These are phyloP conservation scores for Hyposoter dolosus DNA, from an alignment of 2,888 invertebrate genomes.

Conservation along the genomic window DNA sequence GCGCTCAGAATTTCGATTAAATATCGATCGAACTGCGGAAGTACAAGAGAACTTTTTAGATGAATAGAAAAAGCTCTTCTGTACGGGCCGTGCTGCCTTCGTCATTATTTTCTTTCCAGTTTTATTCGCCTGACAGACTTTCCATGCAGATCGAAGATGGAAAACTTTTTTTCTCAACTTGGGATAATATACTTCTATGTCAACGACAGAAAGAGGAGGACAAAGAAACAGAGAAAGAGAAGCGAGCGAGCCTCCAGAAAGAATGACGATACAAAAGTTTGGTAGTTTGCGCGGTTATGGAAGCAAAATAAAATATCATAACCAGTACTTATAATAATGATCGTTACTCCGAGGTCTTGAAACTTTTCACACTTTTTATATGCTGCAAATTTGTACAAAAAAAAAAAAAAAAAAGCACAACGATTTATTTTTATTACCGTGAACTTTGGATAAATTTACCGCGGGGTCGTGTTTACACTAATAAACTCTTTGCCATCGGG, in stretches of 20 bases:
- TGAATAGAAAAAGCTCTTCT: conserved; percentile 30
- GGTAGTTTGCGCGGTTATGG: conserved; percentile 16
- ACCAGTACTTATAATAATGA: conserved; percentile 17
- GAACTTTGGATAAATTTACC: background rate
- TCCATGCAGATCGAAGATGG: conserved; percentile 40
- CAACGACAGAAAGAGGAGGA: conserved; percentile 23
- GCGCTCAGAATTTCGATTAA: conserved; percentile 41
- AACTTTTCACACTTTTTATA: background rate
- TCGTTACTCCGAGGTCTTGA: conserved; percentile 9
- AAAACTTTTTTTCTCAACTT: conserved; percentile 51
- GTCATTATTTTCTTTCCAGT: conserved; percentile 50
- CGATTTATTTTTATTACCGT: background rate
- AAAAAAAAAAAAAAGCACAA: background rate
- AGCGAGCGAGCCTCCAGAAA: background rate
- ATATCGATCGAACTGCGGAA: conserved; percentile 38
- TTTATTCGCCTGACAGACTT: conserved; percentile 45
- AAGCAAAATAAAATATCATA: conserved; percentile 18
- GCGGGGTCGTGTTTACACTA: background rate
- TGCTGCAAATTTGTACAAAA: background rate
- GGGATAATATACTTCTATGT: conserved; percentile 34
- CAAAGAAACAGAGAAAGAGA: conserved; percentile 2
- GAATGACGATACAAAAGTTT: conserved; percentile 26
- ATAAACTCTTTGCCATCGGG: background rate
- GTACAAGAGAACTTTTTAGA: conserved; percentile 4
- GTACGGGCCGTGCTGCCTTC: conserved; percentile 8